These are phyloP conservation scores for Ypsolopha sequella DNA, from an alignment of 2,888 invertebrate genomes.

Conservation along the genomic window DNA sequence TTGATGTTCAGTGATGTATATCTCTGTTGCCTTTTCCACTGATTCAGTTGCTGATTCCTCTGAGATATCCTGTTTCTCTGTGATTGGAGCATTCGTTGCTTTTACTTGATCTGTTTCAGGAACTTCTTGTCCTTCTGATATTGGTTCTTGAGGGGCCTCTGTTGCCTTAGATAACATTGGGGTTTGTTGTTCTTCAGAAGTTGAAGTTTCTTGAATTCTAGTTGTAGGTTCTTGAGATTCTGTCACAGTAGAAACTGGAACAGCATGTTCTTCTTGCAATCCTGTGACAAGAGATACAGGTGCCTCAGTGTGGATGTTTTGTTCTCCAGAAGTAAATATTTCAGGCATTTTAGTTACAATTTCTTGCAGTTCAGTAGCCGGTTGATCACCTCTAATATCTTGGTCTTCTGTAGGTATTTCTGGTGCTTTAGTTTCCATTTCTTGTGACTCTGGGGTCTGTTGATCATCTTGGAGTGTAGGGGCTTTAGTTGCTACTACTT, in stretches of 20 bases:
- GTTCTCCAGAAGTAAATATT: background rate
- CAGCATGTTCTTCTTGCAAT: background rate
- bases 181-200: background rate
- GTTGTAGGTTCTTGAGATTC: background rate
- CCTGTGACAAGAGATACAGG: background rate
- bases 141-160: background rate
- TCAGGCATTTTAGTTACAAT: background rate
- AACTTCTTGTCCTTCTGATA: too few species aligned
- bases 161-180: background rate
- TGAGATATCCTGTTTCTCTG: background rate
- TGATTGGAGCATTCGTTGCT: background rate
- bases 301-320: background rate
- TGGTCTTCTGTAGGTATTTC: background rate
- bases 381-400: background rate
- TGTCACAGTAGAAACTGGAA: background rate
- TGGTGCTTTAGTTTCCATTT: conserved; percentile 4
- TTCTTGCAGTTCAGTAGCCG: background rate
- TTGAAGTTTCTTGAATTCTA: background rate
- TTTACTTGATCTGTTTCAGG: too few species aligned
- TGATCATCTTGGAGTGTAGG: background rate
- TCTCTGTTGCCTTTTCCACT: background rate
- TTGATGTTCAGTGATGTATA: background rate
- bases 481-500: background rate
- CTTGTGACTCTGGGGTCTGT: background rate
- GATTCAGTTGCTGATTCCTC: too few species aligned